A percentile compares a stretch with the other conserved stretches of the same genome.
Evolutionary conservation across 2,888 invertebrate genomes (phyloP).

Genomic region (Cerastoderma edule): DNA sequence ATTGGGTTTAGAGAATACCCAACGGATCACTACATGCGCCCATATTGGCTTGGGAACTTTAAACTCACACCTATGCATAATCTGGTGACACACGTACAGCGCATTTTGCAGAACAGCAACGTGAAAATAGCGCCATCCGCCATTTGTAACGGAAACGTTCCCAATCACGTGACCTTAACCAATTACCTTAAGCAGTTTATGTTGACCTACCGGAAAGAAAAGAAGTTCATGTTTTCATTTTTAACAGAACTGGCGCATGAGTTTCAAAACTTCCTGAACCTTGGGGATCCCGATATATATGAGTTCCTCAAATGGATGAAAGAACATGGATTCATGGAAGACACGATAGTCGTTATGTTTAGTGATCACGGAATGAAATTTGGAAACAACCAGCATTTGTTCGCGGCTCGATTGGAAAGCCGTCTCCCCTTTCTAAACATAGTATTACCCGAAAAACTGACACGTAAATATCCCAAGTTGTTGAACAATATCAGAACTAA

Average conservation of each 20-base stretch:
- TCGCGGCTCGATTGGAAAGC: slow-evolving; percentile 96
- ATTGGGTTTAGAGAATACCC: slow-evolving; percentile 51
- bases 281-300: slow-evolving; percentile 89
- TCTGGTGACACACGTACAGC: slow-evolving; percentile 32
- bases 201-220: slow-evolving; percentile 87
- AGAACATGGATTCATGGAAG: slow-evolving; percentile 87
- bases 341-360: slow-evolving; percentile 93
- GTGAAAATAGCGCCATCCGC: slow-evolving; percentile 40
- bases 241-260: slow-evolving; percentile 96
- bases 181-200: slow-evolving; percentile 85
- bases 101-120: slow-evolving; percentile 45
- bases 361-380: slow-evolving; percentile 95
- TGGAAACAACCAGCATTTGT: slow-evolving; percentile 91
- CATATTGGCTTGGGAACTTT: slow-evolving; percentile 43
- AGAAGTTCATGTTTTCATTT: slow-evolving; percentile 93
- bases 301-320: slow-evolving; percentile 86
- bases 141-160: slow-evolving; percentile 88
- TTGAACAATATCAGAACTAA: slow-evolving; percentile 87
- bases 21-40: slow-evolving; percentile 62
- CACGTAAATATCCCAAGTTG: slow-evolving; percentile 86
- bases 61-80: slow-evolving; percentile 38
- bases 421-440: slow-evolving; percentile 93
- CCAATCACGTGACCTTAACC: slow-evolving; percentile 85
- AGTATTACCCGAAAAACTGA: slow-evolving; percentile 89
- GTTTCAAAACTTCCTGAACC: slow-evolving; percentile 90